Evolutionary conservation across 2,797 vertebrate species (phyloP), one percentile per base, ranked within the genome.

Genomic region (Paedocypris micromegethes): DNA sequence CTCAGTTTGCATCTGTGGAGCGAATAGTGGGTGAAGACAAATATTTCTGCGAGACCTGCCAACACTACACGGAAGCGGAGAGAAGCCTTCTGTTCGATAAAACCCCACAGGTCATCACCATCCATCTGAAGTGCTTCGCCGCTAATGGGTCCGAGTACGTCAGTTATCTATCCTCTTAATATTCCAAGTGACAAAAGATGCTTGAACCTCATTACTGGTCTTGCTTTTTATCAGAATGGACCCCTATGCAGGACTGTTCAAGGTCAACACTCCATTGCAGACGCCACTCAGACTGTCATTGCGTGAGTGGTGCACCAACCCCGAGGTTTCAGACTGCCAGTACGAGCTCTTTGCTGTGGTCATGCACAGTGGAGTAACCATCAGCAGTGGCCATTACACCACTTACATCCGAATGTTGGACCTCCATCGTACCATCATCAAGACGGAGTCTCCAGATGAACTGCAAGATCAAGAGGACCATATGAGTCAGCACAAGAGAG

Each of bases 101-200:
- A 86, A 98, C 96, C 64, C 95, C 97, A 1, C 94, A 98, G 84
- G 91, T 99, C 46, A 88, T 99, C 84, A 98, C 95, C 44, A 97
- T 99, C 77, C 97, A 98, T 77, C 90, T 99, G 75, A 99, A 99
- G 86, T 97, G 97, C 85, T 99, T 99, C 89, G 93, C 97, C 70
- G 93, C 95, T 80, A 96, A 91, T 85, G 87, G 91, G 73, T 83
- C 93, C 6, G 94, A 97, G 97, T 99, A 84, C 80, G 88, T 84
- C 23, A 23, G 23, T 23, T 23, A 23, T 23, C 23, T 23, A 23
- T 23, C 1, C 23, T 23, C 23, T 23, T 23, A 23, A 23, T 23
- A 23, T 23, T 23, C 23, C 23, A 23, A 23, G 23, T 23, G 23
- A 23, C 23, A 23, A 23, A 23, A 23, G 23, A 23, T 23, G 1